Evolutionary conservation across 2,113 vertebrate genomes (phyloP).

Genomic region (Fregetta grallaria): DNA sequence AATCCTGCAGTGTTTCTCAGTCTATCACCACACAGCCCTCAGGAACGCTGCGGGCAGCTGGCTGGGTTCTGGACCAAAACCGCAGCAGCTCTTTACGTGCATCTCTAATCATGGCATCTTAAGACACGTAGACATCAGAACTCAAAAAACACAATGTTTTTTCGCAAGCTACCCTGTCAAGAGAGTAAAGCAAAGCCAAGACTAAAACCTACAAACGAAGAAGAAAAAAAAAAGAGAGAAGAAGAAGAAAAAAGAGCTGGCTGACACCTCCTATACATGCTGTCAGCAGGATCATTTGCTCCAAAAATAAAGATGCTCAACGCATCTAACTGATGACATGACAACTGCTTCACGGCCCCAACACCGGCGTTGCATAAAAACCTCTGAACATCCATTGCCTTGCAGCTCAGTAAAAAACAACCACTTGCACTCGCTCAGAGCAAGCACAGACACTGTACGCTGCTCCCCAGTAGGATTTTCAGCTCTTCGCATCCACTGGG

Average conservation of each 20-base stretch:
- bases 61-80: constrained; percentile 4
- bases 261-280: constrained; percentile 21
- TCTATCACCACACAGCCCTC: constrained; percentile 8
- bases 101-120: background rate
- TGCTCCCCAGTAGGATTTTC: background rate
- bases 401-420: background rate
- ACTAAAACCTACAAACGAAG: background rate
- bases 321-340: background rate
- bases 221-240: background rate
- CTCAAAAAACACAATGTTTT: background rate
- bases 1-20: constrained; percentile 12
- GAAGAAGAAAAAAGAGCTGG: background rate
- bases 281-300: constrained; percentile 33
- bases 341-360: background rate
- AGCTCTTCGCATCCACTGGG: background rate
- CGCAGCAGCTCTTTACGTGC: background rate
- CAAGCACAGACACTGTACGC: background rate
- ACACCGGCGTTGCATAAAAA: background rate
- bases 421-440: background rate
- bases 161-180: background rate
- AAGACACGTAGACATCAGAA: background rate
- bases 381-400: background rate
- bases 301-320: constrained; percentile 31
- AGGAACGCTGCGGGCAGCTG: constrained; percentile 12
- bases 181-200: constrained; percentile 6